phyloP scores from a whole-genome alignment of 1,140 invertebrate species.

The Vollenhovia emeryi region DNA sequence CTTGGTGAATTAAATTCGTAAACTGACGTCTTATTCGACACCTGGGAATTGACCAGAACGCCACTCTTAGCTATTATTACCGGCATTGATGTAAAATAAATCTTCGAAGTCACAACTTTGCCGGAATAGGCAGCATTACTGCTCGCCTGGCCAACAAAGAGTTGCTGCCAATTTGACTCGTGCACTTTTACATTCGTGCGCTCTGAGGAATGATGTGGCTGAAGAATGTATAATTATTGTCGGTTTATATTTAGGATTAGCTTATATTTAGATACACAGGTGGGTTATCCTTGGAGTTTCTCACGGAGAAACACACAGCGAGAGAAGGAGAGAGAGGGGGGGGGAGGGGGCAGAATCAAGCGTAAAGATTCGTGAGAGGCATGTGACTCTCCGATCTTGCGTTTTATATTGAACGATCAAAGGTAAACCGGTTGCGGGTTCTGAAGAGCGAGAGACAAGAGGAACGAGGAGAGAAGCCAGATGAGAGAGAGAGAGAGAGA shows the following conservation, averaged over 20 bases:
- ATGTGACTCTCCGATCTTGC: slow-evolving; percentile 72
- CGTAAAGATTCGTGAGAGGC: slow-evolving; percentile 45
- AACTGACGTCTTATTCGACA: not conserved
- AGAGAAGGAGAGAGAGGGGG: not conserved
- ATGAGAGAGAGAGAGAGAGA: slow-evolving; percentile 65
- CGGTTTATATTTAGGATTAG: slow-evolving; percentile 31
- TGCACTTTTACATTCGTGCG: not conserved
- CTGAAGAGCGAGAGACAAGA: slow-evolving; percentile 62
- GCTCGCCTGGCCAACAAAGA: not conserved
- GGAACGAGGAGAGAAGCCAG: slow-evolving; percentile 39
- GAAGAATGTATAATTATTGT: not conserved
- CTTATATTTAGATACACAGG: slow-evolving; percentile 16
- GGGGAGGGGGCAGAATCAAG: slow-evolving; percentile 52
- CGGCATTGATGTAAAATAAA: not conserved
- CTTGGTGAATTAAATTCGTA: not conserved
- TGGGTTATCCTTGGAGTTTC: slow-evolving; percentile 4
- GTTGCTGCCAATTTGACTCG: not conserved
- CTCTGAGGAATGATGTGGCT: not conserved
- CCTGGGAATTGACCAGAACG: not conserved
- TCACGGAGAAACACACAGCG: not conserved
- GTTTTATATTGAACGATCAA: slow-evolving; percentile 81
- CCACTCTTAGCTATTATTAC: not conserved
- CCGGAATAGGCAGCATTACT: not conserved
- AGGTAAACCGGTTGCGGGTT: slow-evolving; percentile 80
- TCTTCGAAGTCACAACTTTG: not conserved